These are phyloP conservation scores for Stomorhina lunata DNA, from an alignment of 2,888 invertebrate genomes.

Conservation along the genomic window DNA sequence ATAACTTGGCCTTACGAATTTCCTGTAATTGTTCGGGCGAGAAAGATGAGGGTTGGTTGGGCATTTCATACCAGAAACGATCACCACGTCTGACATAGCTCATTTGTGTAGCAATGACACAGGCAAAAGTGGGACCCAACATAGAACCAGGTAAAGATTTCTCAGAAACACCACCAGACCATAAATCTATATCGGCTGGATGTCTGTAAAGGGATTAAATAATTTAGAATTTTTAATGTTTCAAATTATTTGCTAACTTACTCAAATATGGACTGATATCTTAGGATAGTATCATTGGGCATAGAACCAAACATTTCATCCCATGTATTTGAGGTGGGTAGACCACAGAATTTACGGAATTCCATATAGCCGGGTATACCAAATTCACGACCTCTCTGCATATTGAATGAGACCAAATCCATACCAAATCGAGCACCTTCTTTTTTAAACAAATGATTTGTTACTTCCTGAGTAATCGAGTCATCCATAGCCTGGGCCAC, in stretches of 20 bases:
- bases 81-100: constrained; percentile 93
- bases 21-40: constrained; percentile 92
- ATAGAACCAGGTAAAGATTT: constrained; percentile 93
- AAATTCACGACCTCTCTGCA: constrained; percentile 95
- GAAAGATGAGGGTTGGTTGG: constrained; percentile 94
- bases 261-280: constrained; percentile 92
- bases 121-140: constrained; percentile 96
- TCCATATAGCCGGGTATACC: constrained; percentile 96
- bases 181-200: constrained; percentile 95
- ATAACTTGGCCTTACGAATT: constrained; percentile 88
- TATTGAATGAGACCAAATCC: constrained; percentile 95
- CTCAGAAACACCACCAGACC: constrained; percentile 97
- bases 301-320: constrained; percentile 92
- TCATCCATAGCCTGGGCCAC: constrained; percentile 97
- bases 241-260: constrained; percentile 78
- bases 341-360: constrained; percentile 93
- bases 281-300: constrained; percentile 91
- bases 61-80: constrained; percentile 96
- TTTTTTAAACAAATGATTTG: constrained; percentile 95
- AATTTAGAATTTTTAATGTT: background rate
- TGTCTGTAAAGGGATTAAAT: constrained; percentile 81
- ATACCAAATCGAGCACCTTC: constrained; percentile 87
- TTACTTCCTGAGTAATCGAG: constrained; percentile 93
- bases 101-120: constrained; percentile 95
- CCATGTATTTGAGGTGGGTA: constrained; percentile 87